Evolutionary conservation across 2,797 vertebrate species (phyloP), one percentile per base, ranked within the genome.

Genomic region (Mus spretus): DNA sequence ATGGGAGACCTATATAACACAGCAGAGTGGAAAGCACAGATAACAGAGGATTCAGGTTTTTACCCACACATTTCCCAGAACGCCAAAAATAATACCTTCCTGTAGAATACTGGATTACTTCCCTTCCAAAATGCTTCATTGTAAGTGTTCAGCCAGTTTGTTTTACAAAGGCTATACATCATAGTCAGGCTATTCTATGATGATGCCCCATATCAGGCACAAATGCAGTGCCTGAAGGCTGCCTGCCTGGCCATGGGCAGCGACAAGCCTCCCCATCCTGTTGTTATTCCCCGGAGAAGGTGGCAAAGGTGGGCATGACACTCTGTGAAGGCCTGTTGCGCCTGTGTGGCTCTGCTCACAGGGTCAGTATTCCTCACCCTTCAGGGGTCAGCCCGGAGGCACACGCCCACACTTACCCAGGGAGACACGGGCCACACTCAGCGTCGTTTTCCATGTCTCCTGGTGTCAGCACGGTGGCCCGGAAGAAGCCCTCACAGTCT

Each of bases 351-450:
- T 61, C n/a, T 57, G 14, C 24, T 53, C 37, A 31, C 14, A 12
- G 15, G 31, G 17, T 37, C 55, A 0, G 26, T 19, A 3, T 19
- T 40, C 10, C 2, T 28, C 6, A 50, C 40, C 5, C 19, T 17
- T 19, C 22, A 31, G 40, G 14, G 7, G 17, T 34, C 34, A 26
- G 11, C 20, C 28, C 22, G 4, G 31, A 6, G 11, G n/a, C 24
- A 24, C 37, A 1, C 19, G 28, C n/a, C 26, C 1, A 28, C 85
- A 70, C 98, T 99, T 98, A 99, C 99, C 99, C 99, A 0, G 99
- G 99, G 89, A 99, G 99, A 98, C 99, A 99, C 0, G 99, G 98
- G 24, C 99, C 99, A n/a, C 99, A 99, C 97, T 99, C 99, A 0
- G 99, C 99, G 6, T 99, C 99, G 0, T 99, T 99, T 92, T 99